These are phyloP conservation scores for Euclidia mi DNA, from an alignment of 2,888 invertebrate genomes.

Conservation along the genomic window DNA sequence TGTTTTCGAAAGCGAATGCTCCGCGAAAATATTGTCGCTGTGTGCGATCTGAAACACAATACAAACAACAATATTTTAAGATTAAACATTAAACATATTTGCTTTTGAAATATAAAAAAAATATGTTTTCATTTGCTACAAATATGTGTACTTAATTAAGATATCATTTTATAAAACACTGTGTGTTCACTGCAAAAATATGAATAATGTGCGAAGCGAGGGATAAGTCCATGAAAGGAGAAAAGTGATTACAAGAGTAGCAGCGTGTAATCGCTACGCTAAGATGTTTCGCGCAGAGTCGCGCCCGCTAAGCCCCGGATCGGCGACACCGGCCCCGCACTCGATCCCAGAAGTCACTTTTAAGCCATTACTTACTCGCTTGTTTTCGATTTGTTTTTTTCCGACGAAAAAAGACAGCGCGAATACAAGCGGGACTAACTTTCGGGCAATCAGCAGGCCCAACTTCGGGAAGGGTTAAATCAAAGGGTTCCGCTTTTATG, in stretches of 20 bases:
- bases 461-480: conserved; percentile 88
- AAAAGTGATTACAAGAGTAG: conserved; percentile 64
- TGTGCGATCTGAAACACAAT: background rate
- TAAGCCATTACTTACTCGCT: conserved; percentile 86
- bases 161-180: too few species aligned
- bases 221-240: conserved; percentile 39
- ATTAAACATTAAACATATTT: too few species aligned
- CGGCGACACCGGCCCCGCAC: conserved; percentile 61
- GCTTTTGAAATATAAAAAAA: too few species aligned
- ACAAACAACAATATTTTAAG: too few species aligned
- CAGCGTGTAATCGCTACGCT: conserved; percentile 62
- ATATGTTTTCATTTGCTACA: too few species aligned
- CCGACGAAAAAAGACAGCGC: conserved; percentile 80
- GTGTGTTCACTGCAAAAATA: conserved; percentile 16
- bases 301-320: conserved; percentile 54
- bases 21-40: conserved; percentile 3
- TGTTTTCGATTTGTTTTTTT: conserved; percentile 88
- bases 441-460: conserved; percentile 87
- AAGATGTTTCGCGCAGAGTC: conserved; percentile 57
- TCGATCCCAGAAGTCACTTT: conserved; percentile 80
- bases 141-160: too few species aligned
- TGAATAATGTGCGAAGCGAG: conserved; percentile 21
- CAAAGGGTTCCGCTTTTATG: conserved; percentile 90
- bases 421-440: conserved; percentile 83
- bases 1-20: conserved; percentile 50